Evolutionary conservation across 2,888 invertebrate species (phyloP).

Genomic region (Xanthostigma xanthostigma): DNA sequence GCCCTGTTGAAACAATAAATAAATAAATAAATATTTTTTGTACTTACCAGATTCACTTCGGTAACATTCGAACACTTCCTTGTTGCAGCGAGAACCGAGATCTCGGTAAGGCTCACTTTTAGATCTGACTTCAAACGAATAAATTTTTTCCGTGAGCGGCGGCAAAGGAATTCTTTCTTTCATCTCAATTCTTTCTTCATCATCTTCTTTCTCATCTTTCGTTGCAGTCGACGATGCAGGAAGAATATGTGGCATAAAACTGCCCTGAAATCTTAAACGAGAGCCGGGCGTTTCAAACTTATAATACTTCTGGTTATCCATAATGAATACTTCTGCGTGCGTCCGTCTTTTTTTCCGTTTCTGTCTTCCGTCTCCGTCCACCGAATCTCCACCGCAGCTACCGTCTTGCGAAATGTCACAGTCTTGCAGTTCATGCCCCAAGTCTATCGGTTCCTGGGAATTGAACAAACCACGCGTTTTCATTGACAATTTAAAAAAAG

Average conservation of each 20-base stretch:
- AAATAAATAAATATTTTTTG: constrained; percentile 8
- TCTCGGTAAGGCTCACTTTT: constrained; percentile 47
- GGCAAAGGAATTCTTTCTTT: not conserved
- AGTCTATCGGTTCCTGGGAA: not conserved
- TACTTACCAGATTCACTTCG: constrained; percentile 36
- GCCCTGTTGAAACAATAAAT: not conserved
- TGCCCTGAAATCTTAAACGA: constrained; percentile 31
- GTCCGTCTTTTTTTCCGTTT: constrained; percentile 29
- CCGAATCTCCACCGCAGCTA: constrained; percentile 1
- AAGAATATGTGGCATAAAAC: constrained; percentile 14
- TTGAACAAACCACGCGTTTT: too few relatives aligned
- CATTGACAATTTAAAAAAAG: too few relatives aligned
- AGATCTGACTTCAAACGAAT: constrained; percentile 59
- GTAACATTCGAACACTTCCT: too few relatives aligned
- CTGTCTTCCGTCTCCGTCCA: not conserved
- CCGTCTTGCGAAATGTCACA: not conserved
- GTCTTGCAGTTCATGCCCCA: not conserved
- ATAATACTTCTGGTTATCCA: constrained; percentile 43
- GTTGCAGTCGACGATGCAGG: constrained; percentile 16
- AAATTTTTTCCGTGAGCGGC: too few relatives aligned
- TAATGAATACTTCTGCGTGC: constrained; percentile 39
- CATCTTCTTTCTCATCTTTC: constrained; percentile 25
- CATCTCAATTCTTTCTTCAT: constrained; percentile 18
- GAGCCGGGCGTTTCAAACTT: constrained; percentile 32
- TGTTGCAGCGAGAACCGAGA: too few relatives aligned